Percentiles rank a stretch among this genome's conserved stretches.
Conservation (phyloP, 2,113 vertebrate genomes). For the Pachyramphus minor region DNA sequence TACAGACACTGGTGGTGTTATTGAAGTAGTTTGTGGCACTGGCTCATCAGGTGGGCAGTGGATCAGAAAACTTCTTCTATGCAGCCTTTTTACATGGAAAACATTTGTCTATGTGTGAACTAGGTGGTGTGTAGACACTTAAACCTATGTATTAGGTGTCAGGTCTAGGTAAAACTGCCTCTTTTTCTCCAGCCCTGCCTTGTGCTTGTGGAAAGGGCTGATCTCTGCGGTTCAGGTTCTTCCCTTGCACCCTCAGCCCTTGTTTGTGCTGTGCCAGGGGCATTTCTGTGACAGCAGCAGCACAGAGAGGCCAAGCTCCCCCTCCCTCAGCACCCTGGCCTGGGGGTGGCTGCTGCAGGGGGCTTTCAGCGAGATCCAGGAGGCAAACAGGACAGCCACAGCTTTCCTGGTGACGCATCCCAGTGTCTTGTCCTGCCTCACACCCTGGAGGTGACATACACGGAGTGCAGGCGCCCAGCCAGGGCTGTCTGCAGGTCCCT, state of each 20-base stretch:
- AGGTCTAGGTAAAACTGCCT: neutral
- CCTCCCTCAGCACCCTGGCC: neutral
- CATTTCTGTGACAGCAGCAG: neutral
- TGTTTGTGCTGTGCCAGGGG: neutral
- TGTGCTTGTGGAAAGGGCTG: neutral
- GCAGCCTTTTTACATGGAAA: neutral
- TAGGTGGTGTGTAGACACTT: neutral
- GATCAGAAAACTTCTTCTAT: neutral
- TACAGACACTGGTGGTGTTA: neutral
- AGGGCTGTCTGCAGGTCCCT: slow-evolving; percentile 85
- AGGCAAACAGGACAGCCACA: neutral
- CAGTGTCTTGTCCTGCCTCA: slow-evolving; percentile 52
- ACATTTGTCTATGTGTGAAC: neutral
- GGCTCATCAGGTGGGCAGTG: neutral
- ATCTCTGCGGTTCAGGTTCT: neutral
- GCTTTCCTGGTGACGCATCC: neutral
- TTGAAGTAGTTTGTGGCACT: neutral
- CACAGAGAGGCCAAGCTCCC: slow-evolving; percentile 8
- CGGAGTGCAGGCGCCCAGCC: slow-evolving; percentile 81
- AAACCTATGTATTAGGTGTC: neutral
- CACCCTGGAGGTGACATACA: slow-evolving; percentile 86
- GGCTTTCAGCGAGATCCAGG: neutral
- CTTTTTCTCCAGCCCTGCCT: neutral
- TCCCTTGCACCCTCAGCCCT: neutral
- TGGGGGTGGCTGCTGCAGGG: neutral